Base-by-base conservation (phyloP, 2,797 vertebrate genomes). In the Rhinophrynus dorsalis region DNA sequence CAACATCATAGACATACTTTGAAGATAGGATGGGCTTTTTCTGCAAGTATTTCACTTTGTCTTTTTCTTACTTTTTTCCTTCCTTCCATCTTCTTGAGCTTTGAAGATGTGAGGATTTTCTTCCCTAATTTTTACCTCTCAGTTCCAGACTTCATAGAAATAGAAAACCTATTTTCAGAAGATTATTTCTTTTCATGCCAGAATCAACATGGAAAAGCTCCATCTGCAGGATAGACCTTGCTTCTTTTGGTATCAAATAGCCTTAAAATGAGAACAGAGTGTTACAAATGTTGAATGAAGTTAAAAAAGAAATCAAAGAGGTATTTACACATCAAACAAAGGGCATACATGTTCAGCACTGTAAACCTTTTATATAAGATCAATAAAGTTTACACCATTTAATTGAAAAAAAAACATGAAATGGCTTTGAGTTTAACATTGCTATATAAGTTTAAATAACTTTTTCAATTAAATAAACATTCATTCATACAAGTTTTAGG, bases 351-450 rank as follows among this genome's bases (percentile, higher is more conserved):
- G 62, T 73, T 78, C 72, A 78, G 26, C 81, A 77, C 67, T 75
- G 74, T 78, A 78, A 83, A 77, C 12, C 17, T 60, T 74, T 84
- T 74, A 74, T 47, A 75, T 75, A 45, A 76, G 74, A 90, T 91
- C 89, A 83, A 90, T 92, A 86, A 33, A 0, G 0, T 83, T 87
- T 86, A 86, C 29, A 81, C 75, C 73, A 76, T 70, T 83, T 75
- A 78, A 75, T 84, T 58, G 13, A 82, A 77, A 20, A 77, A 77
- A 75, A 57, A 13, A 15, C 67, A 79, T 78, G 81, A 80, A 82
- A 87, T 81, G 78, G 62, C 79, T 83, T 80, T 86, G 74, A 82
- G 17, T 73, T 81, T 84, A 81, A 81, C 64, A 74, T 72, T 76
- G 77, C 78, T 89, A 82, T 81, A 85, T 83, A 83, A 81, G 83